A percentile compares a stretch with the other conserved stretches of the same genome.
Conservation (phyloP, 2,797 vertebrate species). For the Bryconaethiops microstoma region DNA sequence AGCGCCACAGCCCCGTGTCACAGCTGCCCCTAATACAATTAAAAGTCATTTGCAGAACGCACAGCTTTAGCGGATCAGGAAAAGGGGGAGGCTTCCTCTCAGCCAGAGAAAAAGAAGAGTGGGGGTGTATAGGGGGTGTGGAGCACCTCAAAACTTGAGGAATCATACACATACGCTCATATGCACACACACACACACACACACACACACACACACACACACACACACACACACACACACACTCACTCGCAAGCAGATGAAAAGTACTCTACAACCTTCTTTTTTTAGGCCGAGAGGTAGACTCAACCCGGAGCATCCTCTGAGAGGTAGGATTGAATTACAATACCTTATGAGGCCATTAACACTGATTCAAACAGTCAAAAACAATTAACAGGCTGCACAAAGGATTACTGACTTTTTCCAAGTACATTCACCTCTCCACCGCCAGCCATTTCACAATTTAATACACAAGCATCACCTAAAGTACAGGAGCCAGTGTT, state of each 20-base stretch:
- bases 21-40: slow-evolving; percentile 86
- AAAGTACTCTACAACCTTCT: background rate
- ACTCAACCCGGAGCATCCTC: background rate
- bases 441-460: background rate
- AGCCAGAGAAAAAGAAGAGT: slow-evolving; percentile 2
- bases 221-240: no score
- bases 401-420: slow-evolving; percentile 42
- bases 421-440: slow-evolving; percentile 9
- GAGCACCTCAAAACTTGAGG: slow-evolving; percentile 26
- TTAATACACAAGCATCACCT: background rate
- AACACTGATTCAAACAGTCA: slow-evolving; percentile 19
- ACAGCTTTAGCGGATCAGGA: slow-evolving; percentile 76
- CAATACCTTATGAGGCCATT: slow-evolving; percentile 48
- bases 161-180: background rate
- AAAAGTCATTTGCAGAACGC: slow-evolving; percentile 85
- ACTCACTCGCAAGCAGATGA: background rate
- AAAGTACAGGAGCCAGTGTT: no score
- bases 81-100: slow-evolving; percentile 49
- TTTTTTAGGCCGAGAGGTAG: slow-evolving; percentile 10
- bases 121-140: background rate
- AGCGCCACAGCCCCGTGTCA: slow-evolving; percentile 79
- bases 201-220: no score
- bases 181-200: background rate
- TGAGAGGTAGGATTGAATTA: slow-evolving; percentile 37
- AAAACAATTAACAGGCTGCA: slow-evolving; percentile 33